Evolutionary conservation across 2,113 vertebrate species (phyloP).

Genomic region (Phoenicopterus ruber): DNA sequence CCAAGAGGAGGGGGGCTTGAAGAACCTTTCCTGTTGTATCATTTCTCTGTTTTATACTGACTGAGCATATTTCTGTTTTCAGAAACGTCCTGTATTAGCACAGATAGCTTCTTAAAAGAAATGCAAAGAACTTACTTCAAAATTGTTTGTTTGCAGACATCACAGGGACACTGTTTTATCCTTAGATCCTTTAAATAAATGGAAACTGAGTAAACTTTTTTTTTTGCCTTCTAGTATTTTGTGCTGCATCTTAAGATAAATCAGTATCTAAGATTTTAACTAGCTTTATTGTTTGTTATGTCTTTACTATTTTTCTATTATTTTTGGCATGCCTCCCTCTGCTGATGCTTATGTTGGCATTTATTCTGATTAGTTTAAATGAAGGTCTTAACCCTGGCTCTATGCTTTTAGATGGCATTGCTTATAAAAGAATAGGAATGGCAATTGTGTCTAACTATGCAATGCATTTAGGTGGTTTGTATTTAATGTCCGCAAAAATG

Average conservation of each 20-base stretch:
- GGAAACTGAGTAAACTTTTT: not conserved
- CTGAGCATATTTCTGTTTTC: not conserved
- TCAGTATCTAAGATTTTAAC: not conserved
- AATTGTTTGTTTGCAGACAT: not conserved
- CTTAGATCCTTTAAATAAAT: not conserved
- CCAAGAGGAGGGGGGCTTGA: not conserved
- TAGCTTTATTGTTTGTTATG: not conserved
- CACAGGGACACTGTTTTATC: not conserved
- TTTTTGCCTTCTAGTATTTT: not conserved
- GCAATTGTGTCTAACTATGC: not conserved
- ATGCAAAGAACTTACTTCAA: not conserved
- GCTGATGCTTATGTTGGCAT: not conserved
- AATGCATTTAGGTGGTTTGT: not conserved
- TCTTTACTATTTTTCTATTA: not conserved
- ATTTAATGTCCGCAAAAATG: not conserved
- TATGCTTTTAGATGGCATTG: not conserved
- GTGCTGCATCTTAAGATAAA: not conserved
- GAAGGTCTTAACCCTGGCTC: slow-evolving; percentile 2
- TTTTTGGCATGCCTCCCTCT: not conserved
- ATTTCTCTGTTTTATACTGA: not conserved
- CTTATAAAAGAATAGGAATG: not conserved
- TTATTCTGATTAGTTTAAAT: slow-evolving; percentile 36
- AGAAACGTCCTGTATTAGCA: not conserved
- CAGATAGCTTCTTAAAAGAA: not conserved
- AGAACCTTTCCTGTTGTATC: not conserved